A percentile compares a stretch with the other conserved stretches of the same genome.
These are phyloP conservation scores for Onychomys leucogaster DNA, from an alignment of 2,797 vertebrate genomes.

Conservation along the genomic window DNA sequence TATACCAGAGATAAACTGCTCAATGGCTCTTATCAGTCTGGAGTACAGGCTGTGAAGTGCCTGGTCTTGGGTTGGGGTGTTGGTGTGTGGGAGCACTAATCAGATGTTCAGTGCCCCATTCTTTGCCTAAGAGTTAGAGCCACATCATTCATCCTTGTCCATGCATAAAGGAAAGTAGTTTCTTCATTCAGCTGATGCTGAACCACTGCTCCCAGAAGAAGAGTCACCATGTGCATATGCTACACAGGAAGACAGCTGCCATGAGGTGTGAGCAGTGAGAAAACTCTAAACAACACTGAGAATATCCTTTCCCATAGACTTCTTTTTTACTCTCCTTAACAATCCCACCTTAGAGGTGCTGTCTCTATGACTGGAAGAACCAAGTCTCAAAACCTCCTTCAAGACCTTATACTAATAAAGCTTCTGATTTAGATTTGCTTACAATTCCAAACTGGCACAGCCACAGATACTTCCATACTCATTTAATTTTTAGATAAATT, in stretches of 20 bases:
- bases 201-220: neutral
- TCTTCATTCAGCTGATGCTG: neutral
- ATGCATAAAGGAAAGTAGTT: neutral
- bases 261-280: neutral
- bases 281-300: neutral
- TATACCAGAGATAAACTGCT: neutral
- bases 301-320: neutral
- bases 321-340: neutral
- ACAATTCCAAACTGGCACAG: neutral
- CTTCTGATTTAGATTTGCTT: neutral
- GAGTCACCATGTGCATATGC: neutral
- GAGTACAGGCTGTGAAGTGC: neutral
- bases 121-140: neutral
- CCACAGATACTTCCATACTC: neutral
- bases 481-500: neutral
- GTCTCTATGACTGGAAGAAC: neutral
- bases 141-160: neutral
- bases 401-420: neutral
- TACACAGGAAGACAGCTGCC: accelerated
- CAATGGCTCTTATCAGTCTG: neutral
- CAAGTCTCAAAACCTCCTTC: neutral
- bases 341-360: neutral
- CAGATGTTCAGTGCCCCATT: neutral
- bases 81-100: neutral
- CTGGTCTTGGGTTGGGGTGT: neutral